Percentiles rank a stretch among this genome's conserved stretches.
These are phyloP conservation scores for Phrynocephalus forsythii DNA, from an alignment of 2,797 vertebrate genomes.

Conservation along the genomic window DNA sequence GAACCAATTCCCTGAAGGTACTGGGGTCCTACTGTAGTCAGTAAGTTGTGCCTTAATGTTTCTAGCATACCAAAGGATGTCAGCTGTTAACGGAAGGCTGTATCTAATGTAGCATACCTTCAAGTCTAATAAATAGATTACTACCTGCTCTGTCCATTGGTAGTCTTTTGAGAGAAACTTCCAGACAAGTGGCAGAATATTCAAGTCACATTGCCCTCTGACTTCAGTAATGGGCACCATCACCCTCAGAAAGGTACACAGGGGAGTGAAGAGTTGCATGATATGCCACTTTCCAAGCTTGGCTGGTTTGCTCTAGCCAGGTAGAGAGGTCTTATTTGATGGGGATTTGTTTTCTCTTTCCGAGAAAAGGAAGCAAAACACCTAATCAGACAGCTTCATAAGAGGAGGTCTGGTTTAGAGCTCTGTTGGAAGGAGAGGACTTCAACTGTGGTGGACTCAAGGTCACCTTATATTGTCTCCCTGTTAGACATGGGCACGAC, in stretches of 20 bases:
- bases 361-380: not conserved
- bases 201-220: accelerated
- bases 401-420: not conserved
- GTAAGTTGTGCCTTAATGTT: too few species aligned
- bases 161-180: not conserved
- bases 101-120: not conserved
- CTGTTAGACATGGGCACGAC: too few species aligned
- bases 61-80: too few species aligned
- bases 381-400: not conserved
- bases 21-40: too few species aligned
- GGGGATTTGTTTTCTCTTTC: not conserved
- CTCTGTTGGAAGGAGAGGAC: not conserved
- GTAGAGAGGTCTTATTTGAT: too few species aligned
- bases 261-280: not conserved
- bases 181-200: not conserved
- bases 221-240: not conserved
- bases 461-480: too few species aligned
- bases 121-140: not conserved
- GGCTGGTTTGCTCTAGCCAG: not conserved
- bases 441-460: too few species aligned
- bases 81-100: too few species aligned
- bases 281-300: not conserved
- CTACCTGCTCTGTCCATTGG: not conserved
- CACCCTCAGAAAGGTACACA: not conserved
- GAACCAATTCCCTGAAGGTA: too few species aligned